Evolutionary conservation across 2,888 invertebrate genomes (phyloP), one percentile per base, ranked within the genome.

Genomic region (Graphium colonna): DNA sequence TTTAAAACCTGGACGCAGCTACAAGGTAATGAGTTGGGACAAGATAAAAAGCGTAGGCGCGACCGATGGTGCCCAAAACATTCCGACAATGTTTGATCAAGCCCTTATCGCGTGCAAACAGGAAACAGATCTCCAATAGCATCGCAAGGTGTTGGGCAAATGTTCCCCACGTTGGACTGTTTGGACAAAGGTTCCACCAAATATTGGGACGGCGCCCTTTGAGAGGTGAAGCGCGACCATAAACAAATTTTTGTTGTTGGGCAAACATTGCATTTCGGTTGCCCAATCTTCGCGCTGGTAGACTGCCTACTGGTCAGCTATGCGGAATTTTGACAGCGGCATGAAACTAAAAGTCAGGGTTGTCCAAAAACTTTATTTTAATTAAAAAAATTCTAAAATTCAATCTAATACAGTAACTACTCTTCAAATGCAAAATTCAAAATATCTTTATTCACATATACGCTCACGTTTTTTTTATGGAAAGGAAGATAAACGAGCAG

Each of bases 31-130:
- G 12, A 8, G 31, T 8, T 40, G n/a, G 40, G 15, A 36, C 21
- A 26, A 21, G 21, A 10, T 42, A 42, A 38, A 48, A 48, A 39
- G 28, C n/a, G 16, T 7, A 36, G 33, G 18, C 12, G 26, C 13
- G n/a, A 7, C 9, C 41, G 36, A 33, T 38, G 48, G 42, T 47
- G 48, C 52, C 58, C 55, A 60, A 58, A 65, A 73, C 75, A 73
- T 71, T 69, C 75, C 70, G 51, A 66, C 68, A 64, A 64, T 73
- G 66, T 76, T 75, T 75, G 71, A 64, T 67, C 59, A 69, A 69
- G 64, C 73, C 75, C 77, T 77, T 78, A 77, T 78, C 77, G 71
- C 60, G 31, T 52, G 56, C 68, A 71, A 71, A 78, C 77, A 78
- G 77, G 77, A 78, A 73, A 76, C 73, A 61, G 73, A 73, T 73